Evolutionary conservation across 2,797 vertebrate genomes (phyloP).

Genomic region (Chaunax sp.): DNA sequence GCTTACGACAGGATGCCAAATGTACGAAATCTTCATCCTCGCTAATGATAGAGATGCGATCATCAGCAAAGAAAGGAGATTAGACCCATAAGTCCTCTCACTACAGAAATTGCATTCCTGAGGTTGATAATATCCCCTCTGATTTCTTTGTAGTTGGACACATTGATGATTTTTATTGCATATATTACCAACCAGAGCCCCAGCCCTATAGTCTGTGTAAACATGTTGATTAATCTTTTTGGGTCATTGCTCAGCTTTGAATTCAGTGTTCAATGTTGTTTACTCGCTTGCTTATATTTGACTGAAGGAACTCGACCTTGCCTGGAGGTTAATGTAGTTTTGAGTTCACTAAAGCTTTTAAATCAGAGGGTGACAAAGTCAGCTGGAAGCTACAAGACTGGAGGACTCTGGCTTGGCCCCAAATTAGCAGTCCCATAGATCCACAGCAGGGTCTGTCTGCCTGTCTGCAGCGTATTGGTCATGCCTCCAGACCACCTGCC

Average conservation of each 20-base stretch:
- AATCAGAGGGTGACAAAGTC: conserved; percentile 55
- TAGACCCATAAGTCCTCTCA: conserved; percentile 67
- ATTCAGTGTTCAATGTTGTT: conserved; percentile 39
- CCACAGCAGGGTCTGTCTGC: conserved; percentile 45
- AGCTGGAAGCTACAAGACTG: conserved; percentile 49
- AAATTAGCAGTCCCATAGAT: conserved; percentile 61
- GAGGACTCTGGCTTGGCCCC: conserved; percentile 58
- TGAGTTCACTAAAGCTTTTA: conserved; percentile 46
- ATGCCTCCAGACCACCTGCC: conserved; percentile 76
- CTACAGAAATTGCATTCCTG: conserved; percentile 57
- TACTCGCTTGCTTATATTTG: conserved; percentile 34
- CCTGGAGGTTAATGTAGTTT: conserved; percentile 59
- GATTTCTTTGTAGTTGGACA: conserved; percentile 62
- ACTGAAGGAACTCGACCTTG: conserved; percentile 54
- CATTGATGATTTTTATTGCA: conserved; percentile 59
- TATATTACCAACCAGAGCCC: conserved; percentile 28
- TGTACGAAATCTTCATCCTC: conserved; percentile 9
- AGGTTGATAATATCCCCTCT: conserved; percentile 59
- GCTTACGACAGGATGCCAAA: conserved; percentile 14
- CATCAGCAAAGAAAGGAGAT: conserved; percentile 61
- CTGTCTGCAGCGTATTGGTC: conserved; percentile 62
- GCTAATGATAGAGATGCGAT: conserved; percentile 73
- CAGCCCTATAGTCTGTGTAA: conserved; percentile 18
- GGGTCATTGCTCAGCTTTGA: conserved; percentile 21
- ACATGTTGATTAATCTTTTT: conserved; percentile 42